A percentile compares a stretch with the other conserved stretches of the same genome.
phyloP scores from a whole-genome alignment of 1,140 invertebrate genomes.

The Ruditapes philippinarum region DNA sequence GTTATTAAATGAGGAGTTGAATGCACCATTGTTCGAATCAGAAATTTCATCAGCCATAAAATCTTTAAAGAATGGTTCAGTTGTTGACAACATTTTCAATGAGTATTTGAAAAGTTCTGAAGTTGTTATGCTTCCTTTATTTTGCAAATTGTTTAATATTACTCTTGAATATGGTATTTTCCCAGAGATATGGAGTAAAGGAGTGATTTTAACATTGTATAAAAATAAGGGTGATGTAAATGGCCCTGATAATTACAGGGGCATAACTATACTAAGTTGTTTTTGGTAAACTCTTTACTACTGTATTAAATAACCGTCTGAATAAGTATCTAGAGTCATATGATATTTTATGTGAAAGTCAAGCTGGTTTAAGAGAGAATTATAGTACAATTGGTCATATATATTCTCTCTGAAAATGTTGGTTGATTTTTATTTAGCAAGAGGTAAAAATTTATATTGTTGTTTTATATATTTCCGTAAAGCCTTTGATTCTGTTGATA shows the following conservation, averaged over 20 bases:
- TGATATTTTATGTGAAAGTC: background rate
- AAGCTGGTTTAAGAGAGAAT: constrained; percentile 10
- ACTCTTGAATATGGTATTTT: background rate
- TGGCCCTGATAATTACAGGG: background rate
- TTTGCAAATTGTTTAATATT: background rate
- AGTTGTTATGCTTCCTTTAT: background rate
- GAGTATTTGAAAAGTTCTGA: background rate
- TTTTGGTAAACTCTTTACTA: constrained; percentile 21
- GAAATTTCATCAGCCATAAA: background rate
- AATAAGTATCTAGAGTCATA: background rate
- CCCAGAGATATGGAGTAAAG: background rate
- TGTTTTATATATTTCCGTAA: background rate
- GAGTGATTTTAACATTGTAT: background rate
- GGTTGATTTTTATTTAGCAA: background rate
- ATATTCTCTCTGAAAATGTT: background rate
- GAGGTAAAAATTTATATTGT: background rate
- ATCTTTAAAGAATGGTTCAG: background rate
- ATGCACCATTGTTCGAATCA: background rate
- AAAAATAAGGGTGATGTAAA: constrained; percentile 5
- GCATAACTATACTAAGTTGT: constrained; percentile 9
- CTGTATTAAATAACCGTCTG: background rate
- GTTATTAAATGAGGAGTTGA: background rate
- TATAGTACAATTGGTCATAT: constrained; percentile 5
- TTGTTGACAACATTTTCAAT: background rate
- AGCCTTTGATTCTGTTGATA: background rate